Evolutionary conservation across 2,888 invertebrate genomes (phyloP), one percentile per base, ranked within the genome.

Genomic region (Stenotaenia linearis): DNA sequence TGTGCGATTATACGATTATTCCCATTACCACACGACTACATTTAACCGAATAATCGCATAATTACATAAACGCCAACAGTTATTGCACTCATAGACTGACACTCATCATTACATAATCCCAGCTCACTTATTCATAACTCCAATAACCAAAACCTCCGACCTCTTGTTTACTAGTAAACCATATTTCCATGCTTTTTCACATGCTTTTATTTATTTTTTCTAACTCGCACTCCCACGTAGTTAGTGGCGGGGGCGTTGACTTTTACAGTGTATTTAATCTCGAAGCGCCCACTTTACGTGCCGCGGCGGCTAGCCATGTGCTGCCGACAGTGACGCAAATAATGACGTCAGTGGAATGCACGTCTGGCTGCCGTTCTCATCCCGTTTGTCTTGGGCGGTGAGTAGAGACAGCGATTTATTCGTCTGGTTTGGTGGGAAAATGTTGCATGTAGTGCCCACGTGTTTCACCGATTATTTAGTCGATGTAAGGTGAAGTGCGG

Each of bases 301-400:
- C 61, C 61, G 45, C 45, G 45, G 45, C 45, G 45, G 45, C 45
- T 45, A 61, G 61, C 61, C 61, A 28, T 61, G 61, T 61, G 61
- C 61, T 61, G 61, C 61, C 61, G 61, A 61, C 61, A 61, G 61
- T 61, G 61, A 61, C 61, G 61, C 61, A 28, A 61, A 25, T 61
- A 12, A 6, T 61, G 61, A 61, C 61, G 61, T 61, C 61, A 61
- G 25, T 61, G 61, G 61, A 61, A 61, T 61, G 61, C 61, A 23
- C 25, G 61, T 61, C 61, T 61, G 23, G 61, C 61, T 61, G 61
- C 61, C 61, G 61, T 61, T 61, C 61, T 61, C 61, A 61, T 61
- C 23, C 28, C 61, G 61, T 61, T 61, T 61, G 61, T 61, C 28
- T 61, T 61, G 61, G 45, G 45, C 45, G 45, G 45, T 28, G 61